Percentiles rank a stretch among this genome's conserved stretches.
Evolutionary conservation across 2,797 vertebrate species (phyloP).

Genomic region (Semaprochilodus insignis): DNA sequence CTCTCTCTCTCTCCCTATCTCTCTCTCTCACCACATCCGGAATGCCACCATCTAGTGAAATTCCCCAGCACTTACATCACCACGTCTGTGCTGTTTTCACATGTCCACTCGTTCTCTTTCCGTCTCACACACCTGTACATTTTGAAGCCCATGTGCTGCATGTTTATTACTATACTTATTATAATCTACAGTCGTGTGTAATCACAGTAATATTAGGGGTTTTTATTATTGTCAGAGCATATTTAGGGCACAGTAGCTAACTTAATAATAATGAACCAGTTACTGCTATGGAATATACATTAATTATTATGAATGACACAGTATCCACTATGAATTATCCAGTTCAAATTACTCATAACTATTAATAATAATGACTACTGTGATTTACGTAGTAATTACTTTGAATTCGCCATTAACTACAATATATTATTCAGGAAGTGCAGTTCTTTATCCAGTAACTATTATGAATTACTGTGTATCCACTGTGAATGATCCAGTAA

Average conservation of each 20-base stretch:
- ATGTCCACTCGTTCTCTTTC: not conserved
- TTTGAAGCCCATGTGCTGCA: too few relatives aligned
- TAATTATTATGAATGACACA: too few relatives aligned
- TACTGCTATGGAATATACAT: too few relatives aligned
- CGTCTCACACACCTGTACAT: not conserved
- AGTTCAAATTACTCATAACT: too few relatives aligned
- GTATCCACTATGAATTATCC: too few relatives aligned
- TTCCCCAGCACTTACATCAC: slow-evolving; percentile 28
- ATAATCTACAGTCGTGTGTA: too few relatives aligned
- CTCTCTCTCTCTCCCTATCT: not conserved
- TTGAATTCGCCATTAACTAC: not conserved
- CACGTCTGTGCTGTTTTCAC: not conserved
- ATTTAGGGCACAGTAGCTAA: too few relatives aligned
- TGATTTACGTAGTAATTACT: not conserved
- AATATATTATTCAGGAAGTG: not conserved
- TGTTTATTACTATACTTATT: too few relatives aligned
- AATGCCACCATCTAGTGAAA: not conserved
- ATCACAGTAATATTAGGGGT: too few relatives aligned
- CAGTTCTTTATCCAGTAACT: not conserved
- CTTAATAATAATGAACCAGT: too few relatives aligned
- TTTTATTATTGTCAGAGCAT: too few relatives aligned
- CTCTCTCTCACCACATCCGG: not conserved
- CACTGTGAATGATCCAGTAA: not conserved
- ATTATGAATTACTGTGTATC: not conserved
- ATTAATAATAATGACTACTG: too few relatives aligned